Evolutionary conservation across 2,888 invertebrate genomes (phyloP), one percentile per base, ranked within the genome.

Genomic region (Morinoia aosen): DNA sequence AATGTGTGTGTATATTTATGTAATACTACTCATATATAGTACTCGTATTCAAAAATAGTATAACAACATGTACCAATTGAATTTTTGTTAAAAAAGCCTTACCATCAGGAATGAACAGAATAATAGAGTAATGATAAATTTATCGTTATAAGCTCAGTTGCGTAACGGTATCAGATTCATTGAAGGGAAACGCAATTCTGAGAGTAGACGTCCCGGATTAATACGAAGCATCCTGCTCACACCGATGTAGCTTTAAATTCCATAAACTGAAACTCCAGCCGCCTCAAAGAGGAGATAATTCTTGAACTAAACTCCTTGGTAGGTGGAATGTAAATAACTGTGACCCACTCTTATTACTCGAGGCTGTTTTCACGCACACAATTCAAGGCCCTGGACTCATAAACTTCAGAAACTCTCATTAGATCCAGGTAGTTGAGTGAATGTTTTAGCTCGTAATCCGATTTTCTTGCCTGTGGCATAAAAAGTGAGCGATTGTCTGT

Each of bases 361-460:
- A 90, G 39, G 90, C 39, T 90, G 48, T 90, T 90, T 90, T 90
- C 90, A 90, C 11, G 90, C 48, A 39, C 48, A 90, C 48, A 48
- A 48, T 90, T 48, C 90, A 90, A 90, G 90, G 90, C 90, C 90
- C 48, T 90, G 90, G 40, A 40, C 90, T 90, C 90, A 40, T 90
- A 90, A 90, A 90, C 90, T 90, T 90, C 90, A 90, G 90, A 90
- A 90, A 90, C 90, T 90, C 90, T 90, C 90, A 90, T 90, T 90
- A 90, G 48, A 90, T 90, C 48, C 90, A 48, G 40, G 90, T 90
- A 90, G 40, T 90, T 90, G 10, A 90, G 90, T 48, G 48, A 90
- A 90, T 57, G 93, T 48, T 57, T 93, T 48, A 90, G 33, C 48
- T 90, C 58, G 39, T 93, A 57, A 93, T 93, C 93, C n/a, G 93